Conservation (phyloP, 2,797 vertebrate species). For the Synanceia verrucosa region DNA sequence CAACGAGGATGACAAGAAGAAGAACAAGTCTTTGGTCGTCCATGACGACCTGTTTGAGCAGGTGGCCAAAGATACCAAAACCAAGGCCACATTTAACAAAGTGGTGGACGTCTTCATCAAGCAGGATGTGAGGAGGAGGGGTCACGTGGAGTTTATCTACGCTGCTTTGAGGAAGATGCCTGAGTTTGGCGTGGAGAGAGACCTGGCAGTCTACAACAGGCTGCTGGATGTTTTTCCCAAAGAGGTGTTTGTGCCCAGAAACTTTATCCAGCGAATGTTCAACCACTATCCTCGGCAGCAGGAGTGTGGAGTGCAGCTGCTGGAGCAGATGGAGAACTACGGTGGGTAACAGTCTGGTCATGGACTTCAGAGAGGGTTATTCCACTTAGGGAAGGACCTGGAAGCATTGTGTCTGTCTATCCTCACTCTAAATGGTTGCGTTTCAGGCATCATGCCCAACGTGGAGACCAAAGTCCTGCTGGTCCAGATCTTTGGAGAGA, state of each 20-base stretch:
- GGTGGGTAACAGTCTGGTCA: conserved; percentile 72
- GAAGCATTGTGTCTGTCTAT: neutral
- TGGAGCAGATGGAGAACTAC: conserved; percentile 91
- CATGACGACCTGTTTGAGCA: conserved; percentile 79
- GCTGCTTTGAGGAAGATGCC: conserved; percentile 89
- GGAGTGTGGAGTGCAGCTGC: conserved; percentile 87
- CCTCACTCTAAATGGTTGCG: neutral
- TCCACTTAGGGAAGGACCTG: too few species aligned
- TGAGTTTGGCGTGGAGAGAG: conserved; percentile 86
- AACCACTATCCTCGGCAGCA: conserved; percentile 92
- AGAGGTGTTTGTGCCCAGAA: conserved; percentile 88
- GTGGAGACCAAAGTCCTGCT: conserved; percentile 88
- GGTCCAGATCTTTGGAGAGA: conserved; percentile 87
- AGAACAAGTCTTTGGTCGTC: conserved; percentile 48
- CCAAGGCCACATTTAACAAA: conserved; percentile 82
- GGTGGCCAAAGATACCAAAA: conserved; percentile 52
- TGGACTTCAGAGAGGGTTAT: too few species aligned
- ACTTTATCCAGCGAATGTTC: conserved; percentile 88
- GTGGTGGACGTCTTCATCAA: conserved; percentile 81
- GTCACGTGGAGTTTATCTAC: conserved; percentile 93
- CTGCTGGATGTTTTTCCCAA: conserved; percentile 92
- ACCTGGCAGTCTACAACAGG: conserved; percentile 87
- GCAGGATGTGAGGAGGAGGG: conserved; percentile 82
- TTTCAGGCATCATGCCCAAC: conserved; percentile 87
- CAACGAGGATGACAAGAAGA: conserved; percentile 14